Percentiles rank a stretch among this genome's conserved stretches.
These are phyloP conservation scores for Melanogrammus aeglefinus DNA, from an alignment of 2,797 vertebrate genomes.

Conservation along the genomic window DNA sequence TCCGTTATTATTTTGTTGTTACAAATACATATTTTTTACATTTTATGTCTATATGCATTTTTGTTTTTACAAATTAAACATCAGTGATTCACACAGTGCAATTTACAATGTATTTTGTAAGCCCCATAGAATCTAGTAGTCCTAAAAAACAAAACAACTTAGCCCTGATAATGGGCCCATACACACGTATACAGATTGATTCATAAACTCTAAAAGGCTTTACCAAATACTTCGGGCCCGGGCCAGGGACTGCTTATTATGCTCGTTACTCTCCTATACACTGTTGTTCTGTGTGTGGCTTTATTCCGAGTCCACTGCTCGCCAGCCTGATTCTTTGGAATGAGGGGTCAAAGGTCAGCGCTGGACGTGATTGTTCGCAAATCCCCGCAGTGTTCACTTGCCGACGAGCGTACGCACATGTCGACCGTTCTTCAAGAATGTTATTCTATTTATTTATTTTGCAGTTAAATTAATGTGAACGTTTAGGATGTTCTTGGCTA, in stretches of 20 bases:
- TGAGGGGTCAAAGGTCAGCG: slow-evolving; percentile 70
- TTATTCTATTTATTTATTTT: neutral
- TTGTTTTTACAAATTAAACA: too few species aligned
- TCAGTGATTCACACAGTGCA: neutral
- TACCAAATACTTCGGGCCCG: neutral
- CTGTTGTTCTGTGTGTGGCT: slow-evolving; percentile 24
- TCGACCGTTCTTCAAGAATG: neutral
- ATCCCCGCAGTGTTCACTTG: slow-evolving; percentile 43
- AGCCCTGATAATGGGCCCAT: neutral
- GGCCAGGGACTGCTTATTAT: neutral
- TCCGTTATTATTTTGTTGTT: neutral
- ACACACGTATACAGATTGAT: neutral
- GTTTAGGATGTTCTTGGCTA: too few species aligned
- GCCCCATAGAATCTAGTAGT: neutral
- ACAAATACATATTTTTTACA: too few species aligned
- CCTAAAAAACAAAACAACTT: neutral
- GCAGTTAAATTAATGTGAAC: neutral
- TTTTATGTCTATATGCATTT: too few species aligned
- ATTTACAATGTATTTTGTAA: neutral
- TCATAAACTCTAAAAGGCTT: neutral
- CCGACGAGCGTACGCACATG: slow-evolving; percentile 5
- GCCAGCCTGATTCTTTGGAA: slow-evolving; percentile 65
- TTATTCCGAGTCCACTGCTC: slow-evolving; percentile 45
- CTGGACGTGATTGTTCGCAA: slow-evolving; percentile 56
- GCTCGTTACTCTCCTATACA: neutral